phyloP scores from a whole-genome alignment of 2,888 invertebrate genomes.

The Diadegma fenestrale region DNA sequence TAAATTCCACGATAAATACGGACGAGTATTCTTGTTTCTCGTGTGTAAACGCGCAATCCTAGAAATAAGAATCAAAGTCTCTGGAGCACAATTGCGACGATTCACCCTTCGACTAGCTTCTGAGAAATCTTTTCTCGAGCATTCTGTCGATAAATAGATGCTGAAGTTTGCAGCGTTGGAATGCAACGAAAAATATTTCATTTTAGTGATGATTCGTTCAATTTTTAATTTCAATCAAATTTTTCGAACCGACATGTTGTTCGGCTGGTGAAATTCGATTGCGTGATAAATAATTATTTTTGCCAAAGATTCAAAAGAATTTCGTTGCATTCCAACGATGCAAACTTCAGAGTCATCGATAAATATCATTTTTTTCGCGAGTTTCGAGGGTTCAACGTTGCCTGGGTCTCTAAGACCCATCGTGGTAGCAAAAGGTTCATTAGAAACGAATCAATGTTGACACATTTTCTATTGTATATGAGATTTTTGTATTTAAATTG shows the following conservation, averaged over 20 bases:
- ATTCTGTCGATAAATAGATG: no score
- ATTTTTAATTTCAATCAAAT: no score
- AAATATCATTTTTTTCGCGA: neutral
- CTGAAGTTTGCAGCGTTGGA: no score
- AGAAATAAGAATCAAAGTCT: neutral
- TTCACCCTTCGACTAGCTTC: neutral
- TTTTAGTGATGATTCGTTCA: no score
- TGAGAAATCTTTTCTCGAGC: neutral
- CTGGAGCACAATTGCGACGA: neutral
- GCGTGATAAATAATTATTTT: no score
- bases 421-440: neutral
- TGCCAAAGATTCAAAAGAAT: no score
- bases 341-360: no score
- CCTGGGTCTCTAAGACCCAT: neutral
- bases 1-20: conserved; percentile 71
- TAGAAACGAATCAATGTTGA: neutral
- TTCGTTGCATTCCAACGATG: no score
- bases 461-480: neutral
- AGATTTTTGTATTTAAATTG: conserved; percentile 46
- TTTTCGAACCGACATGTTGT: no score
- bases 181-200: no score
- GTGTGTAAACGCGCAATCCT: neutral
- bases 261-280: no score
- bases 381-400: neutral
- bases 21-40: conserved; percentile 81